Evolutionary conservation across 1,140 invertebrate species (phyloP), one percentile per base, ranked within the genome.

Genomic region (Solen grandis): DNA sequence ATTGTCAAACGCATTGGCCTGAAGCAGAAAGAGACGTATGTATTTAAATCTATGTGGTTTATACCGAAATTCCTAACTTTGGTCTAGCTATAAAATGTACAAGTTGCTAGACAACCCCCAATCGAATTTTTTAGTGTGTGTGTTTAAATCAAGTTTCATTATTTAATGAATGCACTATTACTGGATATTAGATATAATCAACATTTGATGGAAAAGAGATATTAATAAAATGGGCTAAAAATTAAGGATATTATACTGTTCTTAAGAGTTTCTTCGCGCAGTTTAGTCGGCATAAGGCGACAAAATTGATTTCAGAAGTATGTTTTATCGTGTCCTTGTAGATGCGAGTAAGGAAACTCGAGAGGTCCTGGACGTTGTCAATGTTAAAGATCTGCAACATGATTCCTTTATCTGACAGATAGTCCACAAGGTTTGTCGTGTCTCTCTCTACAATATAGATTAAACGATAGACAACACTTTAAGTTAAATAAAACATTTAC

Each of bases 331-430:
- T n/a, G n/a, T n/a, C n/a, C n/a, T n/a, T n/a, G n/a, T n/a, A n/a
- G n/a, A n/a, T n/a, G n/a, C 3, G 29, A 16, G 3, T 19, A 0
- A 16, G 62, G 36, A 29, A 74, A 19, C 5, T 46, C 55, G 5
- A 29, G 27, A 74, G 8, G 27, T 74, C 57, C 0, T 0, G 14
- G 2, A 62, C 57, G 1, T 74, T 8, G 19, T 74, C 70, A 27
- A 41, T n/a, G n/a, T 74, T 59, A 25, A 59, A 74, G 25, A 74
- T 50, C 1, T 31, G 8, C 46, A 74, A 74, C n/a, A 74, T 55
- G n/a, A 74, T 38, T 8, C 70, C 70, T 29, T 74, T 35, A 25
- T 57, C 38, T 27, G 70, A 74, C 10, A 74, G 29, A 8, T 13
- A 13, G 31, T 74, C 70, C 19, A 74, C 57, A 4, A 62, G 25